Conservation (phyloP, 2,888 invertebrate species). For the Coenonympha arcania region DNA sequence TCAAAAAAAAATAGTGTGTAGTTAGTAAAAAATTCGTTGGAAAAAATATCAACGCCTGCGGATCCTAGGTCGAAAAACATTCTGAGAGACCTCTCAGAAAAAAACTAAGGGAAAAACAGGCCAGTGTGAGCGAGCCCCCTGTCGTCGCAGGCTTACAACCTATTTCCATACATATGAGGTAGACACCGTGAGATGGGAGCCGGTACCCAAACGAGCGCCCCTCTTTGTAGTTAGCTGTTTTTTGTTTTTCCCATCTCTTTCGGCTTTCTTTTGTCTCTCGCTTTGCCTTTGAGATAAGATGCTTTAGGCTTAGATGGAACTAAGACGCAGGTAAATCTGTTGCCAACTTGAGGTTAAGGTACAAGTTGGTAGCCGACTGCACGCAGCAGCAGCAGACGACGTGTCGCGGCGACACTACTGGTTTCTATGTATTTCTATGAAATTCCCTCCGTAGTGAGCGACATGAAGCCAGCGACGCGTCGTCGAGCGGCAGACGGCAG, state of each 20-base stretch:
- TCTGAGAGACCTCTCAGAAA: background rate
- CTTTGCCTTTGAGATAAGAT: slow-evolving; percentile 22
- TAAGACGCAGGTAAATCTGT: slow-evolving; percentile 10
- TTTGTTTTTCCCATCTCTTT: slow-evolving; percentile 29
- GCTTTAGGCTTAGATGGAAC: slow-evolving; percentile 25
- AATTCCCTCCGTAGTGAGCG: too few relatives aligned
- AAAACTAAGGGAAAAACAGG: slow-evolving; percentile 1
- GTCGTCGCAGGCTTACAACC: slow-evolving; percentile 39
- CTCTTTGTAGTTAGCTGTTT: slow-evolving; percentile 36
- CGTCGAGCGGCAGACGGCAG: too few relatives aligned
- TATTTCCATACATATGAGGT: slow-evolving; percentile 69
- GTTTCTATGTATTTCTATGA: too few relatives aligned
- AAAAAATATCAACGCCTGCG: too few relatives aligned
- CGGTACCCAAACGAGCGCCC: slow-evolving; percentile 32
- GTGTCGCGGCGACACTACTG: too few relatives aligned
- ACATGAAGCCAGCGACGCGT: too few relatives aligned
- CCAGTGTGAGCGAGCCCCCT: slow-evolving; percentile 23
- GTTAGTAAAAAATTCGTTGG: too few relatives aligned
- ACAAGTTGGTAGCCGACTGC: too few relatives aligned
- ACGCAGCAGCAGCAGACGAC: too few relatives aligned
- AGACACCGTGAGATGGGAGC: slow-evolving; percentile 41
- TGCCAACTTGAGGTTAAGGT: background rate
- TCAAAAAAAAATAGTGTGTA: too few relatives aligned
- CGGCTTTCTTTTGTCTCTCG: slow-evolving; percentile 29
- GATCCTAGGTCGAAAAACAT: too few relatives aligned